Evolutionary conservation across 2,888 invertebrate species (phyloP).

Genomic region (Scaptomyza flava): DNA sequence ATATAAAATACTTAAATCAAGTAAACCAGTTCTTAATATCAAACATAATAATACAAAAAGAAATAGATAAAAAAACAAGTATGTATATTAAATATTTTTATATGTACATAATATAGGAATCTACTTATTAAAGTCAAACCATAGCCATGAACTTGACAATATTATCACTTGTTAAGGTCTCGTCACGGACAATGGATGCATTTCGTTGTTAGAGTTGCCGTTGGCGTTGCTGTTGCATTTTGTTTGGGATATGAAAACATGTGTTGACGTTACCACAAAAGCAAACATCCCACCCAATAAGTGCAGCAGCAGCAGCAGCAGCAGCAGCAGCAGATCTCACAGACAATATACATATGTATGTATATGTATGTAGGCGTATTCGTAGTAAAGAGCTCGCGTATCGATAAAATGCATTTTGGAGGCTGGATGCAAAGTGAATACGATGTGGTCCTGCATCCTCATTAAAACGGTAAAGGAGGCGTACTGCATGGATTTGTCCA

Average conservation of each 20-base stretch:
- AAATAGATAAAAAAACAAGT: too few relatives aligned
- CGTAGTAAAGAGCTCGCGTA: slow-evolving; percentile 38
- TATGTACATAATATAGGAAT: slow-evolving; percentile 1
- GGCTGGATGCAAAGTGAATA: slow-evolving; percentile 14
- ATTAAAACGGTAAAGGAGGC: slow-evolving; percentile 44
- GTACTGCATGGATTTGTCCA: not conserved
- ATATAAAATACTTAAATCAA: too few relatives aligned
- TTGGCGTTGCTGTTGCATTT: slow-evolving; percentile 8
- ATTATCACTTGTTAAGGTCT: slow-evolving; percentile 9
- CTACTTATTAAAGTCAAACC: slow-evolving; percentile 4
- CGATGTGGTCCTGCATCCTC: slow-evolving; percentile 29
- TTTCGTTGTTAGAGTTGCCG: slow-evolving; percentile 9
- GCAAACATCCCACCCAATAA: slow-evolving; percentile 45
- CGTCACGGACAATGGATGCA: slow-evolving; percentile 6
- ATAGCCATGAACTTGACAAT: slow-evolving; percentile 1
- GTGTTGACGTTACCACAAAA: slow-evolving; percentile 69
- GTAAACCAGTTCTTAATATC: too few relatives aligned
- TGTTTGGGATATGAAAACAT: slow-evolving; percentile 63
- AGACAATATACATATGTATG: not conserved
- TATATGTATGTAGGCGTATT: slow-evolving; percentile 19
- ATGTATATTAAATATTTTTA: not conserved
- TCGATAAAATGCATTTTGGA: slow-evolving; percentile 41
- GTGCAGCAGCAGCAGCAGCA: not conserved
- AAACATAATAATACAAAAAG: too few relatives aligned
- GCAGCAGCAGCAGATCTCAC: not conserved